A percentile compares a stretch with the other conserved stretches of the same genome.
Evolutionary conservation across 2,113 vertebrate species (phyloP).

Genomic region (Loxodonta africana): DNA sequence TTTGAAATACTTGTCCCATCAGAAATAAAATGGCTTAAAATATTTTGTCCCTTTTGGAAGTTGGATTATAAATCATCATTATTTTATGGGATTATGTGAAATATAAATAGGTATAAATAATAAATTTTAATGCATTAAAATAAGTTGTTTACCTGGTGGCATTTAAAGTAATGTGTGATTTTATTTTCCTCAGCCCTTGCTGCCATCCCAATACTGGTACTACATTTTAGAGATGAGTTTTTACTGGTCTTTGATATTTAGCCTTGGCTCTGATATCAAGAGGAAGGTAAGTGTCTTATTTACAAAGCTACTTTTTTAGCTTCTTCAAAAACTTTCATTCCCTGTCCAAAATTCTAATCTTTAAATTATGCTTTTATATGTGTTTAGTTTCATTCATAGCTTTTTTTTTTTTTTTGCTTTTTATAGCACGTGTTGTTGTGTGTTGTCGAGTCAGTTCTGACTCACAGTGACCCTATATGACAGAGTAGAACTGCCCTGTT

Average conservation of each 20-base stretch:
- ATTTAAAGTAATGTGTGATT: neutral
- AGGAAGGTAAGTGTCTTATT: constrained; percentile 92
- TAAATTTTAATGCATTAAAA: neutral
- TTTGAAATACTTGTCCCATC: constrained; percentile 42
- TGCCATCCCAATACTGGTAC: constrained; percentile 98
- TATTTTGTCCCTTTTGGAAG: constrained; percentile 2
- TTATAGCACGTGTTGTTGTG: neutral
- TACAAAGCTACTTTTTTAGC: neutral
- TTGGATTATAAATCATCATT: neutral
- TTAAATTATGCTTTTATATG: neutral
- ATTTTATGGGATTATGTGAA: neutral
- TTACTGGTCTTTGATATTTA: constrained; percentile 95
- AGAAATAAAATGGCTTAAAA: constrained; percentile 33
- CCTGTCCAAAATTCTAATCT: neutral
- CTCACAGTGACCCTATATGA: neutral
- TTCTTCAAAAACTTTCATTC: neutral
- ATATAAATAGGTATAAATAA: neutral
- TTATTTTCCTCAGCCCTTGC: constrained; percentile 89
- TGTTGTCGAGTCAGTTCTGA: neutral
- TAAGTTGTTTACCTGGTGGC: neutral
- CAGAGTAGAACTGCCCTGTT: neutral
- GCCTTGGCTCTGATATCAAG: constrained; percentile 94
- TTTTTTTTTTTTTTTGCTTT: neutral
- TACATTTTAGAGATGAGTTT: constrained; percentile 96
- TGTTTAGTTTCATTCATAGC: neutral